These are phyloP conservation scores for Thymelicus acteon DNA, from an alignment of 2,888 invertebrate species.

Conservation along the genomic window DNA sequence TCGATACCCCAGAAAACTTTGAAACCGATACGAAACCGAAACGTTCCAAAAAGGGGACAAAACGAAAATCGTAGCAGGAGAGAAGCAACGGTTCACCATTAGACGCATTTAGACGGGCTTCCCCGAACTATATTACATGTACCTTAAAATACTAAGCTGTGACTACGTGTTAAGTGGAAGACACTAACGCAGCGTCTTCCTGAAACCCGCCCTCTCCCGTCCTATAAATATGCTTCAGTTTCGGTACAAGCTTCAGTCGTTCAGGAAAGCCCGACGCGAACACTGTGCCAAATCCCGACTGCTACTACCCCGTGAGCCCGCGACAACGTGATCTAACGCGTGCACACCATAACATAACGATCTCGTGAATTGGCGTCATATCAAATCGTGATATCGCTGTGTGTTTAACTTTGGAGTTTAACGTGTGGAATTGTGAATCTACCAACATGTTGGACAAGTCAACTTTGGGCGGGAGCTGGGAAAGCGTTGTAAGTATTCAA, in stretches of 20 bases:
- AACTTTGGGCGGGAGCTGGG: slow-evolving; percentile 78
- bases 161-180: slow-evolving; percentile 76
- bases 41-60: slow-evolving; percentile 24
- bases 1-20: slow-evolving; percentile 40
- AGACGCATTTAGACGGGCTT: slow-evolving; percentile 69
- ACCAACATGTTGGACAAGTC: slow-evolving; percentile 77
- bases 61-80: slow-evolving; percentile 30
- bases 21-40: slow-evolving; percentile 29
- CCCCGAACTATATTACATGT: slow-evolving; percentile 73
- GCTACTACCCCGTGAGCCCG: slow-evolving; percentile 40
- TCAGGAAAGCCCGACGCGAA: slow-evolving; percentile 70
- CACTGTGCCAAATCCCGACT: slow-evolving; percentile 70
- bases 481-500: slow-evolving; percentile 75
- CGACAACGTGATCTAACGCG: slow-evolving; percentile 72
- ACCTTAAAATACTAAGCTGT: slow-evolving; percentile 65
- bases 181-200: slow-evolving; percentile 64
- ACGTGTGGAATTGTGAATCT: slow-evolving; percentile 53
- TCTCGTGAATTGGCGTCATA: slow-evolving; percentile 39
- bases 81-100: slow-evolving; percentile 43
- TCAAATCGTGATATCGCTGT: slow-evolving; percentile 47
- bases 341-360: slow-evolving; percentile 47
- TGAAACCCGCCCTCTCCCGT: slow-evolving; percentile 71
- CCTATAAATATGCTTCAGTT: slow-evolving; percentile 79
- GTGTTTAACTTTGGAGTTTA: slow-evolving; percentile 50
- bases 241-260: slow-evolving; percentile 73